Conservation (phyloP, 2,113 vertebrate genomes). For the Micronycteris hirsuta region DNA sequence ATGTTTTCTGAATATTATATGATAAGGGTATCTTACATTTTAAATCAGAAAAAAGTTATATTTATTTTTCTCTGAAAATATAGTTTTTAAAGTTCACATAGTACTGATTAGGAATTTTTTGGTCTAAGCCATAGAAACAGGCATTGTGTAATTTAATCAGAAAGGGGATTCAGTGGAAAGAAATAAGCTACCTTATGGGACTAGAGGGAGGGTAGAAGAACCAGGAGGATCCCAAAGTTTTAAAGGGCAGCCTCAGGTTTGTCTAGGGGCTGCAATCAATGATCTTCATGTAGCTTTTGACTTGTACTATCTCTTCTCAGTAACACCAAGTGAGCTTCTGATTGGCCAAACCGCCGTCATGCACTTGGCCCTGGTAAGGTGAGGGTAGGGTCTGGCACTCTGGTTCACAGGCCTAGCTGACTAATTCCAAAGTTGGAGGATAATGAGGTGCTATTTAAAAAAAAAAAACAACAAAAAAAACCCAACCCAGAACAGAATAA, state of each 20-base stretch:
- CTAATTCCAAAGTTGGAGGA: neutral
- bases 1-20: neutral
- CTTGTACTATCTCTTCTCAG: neutral
- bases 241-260: neutral
- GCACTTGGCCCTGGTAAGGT: neutral
- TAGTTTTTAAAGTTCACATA: neutral
- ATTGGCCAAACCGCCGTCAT: neutral
- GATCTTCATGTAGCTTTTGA: neutral
- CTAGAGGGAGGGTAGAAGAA: neutral
- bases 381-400: neutral
- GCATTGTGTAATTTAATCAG: conserved; percentile 15
- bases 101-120: conserved; percentile 30
- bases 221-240: neutral
- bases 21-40: neutral
- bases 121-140: neutral
- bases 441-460: neutral
- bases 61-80: conserved; percentile 24
- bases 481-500: neutral
- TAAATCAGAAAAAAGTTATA: conserved; percentile 15
- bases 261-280: neutral
- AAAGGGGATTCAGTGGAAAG: neutral
- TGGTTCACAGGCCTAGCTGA: neutral
- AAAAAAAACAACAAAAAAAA: too few relatives aligned
- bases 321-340: neutral
- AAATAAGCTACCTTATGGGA: neutral